Base-by-base conservation (phyloP, 1,140 invertebrate genomes). In the Papilio helenus region DNA sequence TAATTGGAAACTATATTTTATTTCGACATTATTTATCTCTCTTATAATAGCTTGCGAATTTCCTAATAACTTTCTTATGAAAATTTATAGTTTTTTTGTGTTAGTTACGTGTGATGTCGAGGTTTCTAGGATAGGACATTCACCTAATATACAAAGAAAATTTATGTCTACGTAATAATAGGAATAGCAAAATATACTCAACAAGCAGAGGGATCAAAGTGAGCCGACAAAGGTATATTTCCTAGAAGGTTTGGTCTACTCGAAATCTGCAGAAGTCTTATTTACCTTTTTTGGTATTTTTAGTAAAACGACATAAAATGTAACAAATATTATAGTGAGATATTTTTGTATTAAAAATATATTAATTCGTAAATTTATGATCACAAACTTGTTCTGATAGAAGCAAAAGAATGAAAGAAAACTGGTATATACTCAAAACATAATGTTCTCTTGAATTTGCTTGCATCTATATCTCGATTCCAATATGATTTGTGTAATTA, bases 21-120 rank as follows among this genome's bases (percentile, higher is more conserved):
- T 61, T 26, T 61, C 29, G 58, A 61, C 58, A 61, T 61, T 61
- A 61, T 61, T 61, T 61, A 61, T 61, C 14, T 26, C 58, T 26
- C 14, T 61, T 61, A n/a, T 61, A 61, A 61, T 61, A 61, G 12
- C 23, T 3, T 61, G 23, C 10, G 12, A 61, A 23, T 61, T 61
- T 23, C 58, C 23, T 10, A 26, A 61, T 61, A 61, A 61, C 58
- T 61, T 61, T 61, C 58, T 61, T 61, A 29, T 23, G 58, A 61
- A 61, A 26, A 61, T 61, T 61, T 61, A 61, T 61, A 26, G 23
- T 16, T 61, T 26, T 26, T 61, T 61, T 23, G 58, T 61, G 23
- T 61, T 18, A 51, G 49, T 55, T 20, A 55, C n/a, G 18, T 55
- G 1, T 20, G 18, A 23, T 58, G 8, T n/a, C 7, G 55, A 61